Conservation (phyloP, 2,888 invertebrate genomes). For the Calameuta idolon region DNA sequence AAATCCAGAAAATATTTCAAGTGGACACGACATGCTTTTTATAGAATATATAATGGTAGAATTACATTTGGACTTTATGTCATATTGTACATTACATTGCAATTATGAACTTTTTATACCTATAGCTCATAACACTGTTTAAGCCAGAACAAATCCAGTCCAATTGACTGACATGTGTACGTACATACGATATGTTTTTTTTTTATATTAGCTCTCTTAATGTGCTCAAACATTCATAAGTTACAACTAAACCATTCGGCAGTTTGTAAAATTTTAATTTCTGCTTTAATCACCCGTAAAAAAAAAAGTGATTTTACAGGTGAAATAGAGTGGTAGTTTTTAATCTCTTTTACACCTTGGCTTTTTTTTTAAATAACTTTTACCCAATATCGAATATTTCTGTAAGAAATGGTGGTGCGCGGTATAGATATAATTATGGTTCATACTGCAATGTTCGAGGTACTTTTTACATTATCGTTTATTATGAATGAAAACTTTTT, state of each 20-base stretch:
- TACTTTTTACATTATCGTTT: neutral
- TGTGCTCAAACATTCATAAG: neutral
- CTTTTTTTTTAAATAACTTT: neutral
- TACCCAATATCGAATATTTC: neutral
- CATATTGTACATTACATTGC: neutral
- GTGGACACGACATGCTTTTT: neutral
- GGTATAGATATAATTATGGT: neutral
- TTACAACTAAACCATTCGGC: neutral
- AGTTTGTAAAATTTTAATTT: neutral
- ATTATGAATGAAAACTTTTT: slow-evolving; percentile 1
- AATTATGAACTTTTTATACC: neutral
- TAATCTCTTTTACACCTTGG: too few species aligned
- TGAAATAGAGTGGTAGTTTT: neutral
- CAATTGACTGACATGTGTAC: neutral
- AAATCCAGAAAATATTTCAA: neutral
- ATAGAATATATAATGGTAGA: neutral
- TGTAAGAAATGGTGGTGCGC: neutral
- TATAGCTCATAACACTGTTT: neutral
- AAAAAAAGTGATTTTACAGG: neutral
- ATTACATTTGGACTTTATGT: neutral
- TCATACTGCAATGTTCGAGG: neutral
- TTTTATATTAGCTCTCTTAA: neutral
- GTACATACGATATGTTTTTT: neutral
- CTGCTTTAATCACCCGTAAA: neutral
- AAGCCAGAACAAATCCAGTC: neutral